Base-by-base conservation (phyloP, 2,113 vertebrate species). In the Cricetomys ansorgei region DNA sequence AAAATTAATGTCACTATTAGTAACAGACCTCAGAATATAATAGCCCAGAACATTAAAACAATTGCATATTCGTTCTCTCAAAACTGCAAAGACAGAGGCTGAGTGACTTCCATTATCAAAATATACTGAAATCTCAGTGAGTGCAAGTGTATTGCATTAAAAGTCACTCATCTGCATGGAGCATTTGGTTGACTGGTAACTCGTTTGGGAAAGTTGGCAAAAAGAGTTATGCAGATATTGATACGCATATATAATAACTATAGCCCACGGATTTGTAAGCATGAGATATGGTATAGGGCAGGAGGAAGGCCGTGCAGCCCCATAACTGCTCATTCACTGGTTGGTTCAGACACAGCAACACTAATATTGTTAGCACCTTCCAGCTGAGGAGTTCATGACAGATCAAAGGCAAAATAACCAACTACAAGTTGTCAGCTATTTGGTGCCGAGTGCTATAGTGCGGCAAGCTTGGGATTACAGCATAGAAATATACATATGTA, bases 301-400 rank as follows among this genome's bases (percentile, higher is more conserved):
- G n/a, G n/a, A n/a, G n/a, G n/a, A n/a, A n/a, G n/a, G 64, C 4
- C 23, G 1, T 1, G 1, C 29, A 10, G 5, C 5, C 5, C 11
- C 16, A 0, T 3, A 53, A n/a, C 15, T 2, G 7, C 4, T 48
- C 16, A 37, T 65, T 31, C 27, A 31, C 43, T 43, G 5, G 7
- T 3, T 34, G 88, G 34, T 10, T 15, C 2, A 10, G 55, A 7
- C 23, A 21, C 0, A 6, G 11, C 19, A 48, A 76, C 6, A 23
- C 1, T 43, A 2, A 62, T 64, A 37, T 37, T 29, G 40, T 48
- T 23, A 29, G 3, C 13, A 69, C 0, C 77, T 88, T 13, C 13
- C 15, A 34, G 34, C n/a, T 73, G 57, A 88, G 50, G 21, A 76
- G 29, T 57, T 1, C 11, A 7, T 0, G 3, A 12, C 29, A 37